These are phyloP conservation scores for Urocitellus parryii DNA, from an alignment of 2,113 vertebrate species.

Conservation along the genomic window DNA sequence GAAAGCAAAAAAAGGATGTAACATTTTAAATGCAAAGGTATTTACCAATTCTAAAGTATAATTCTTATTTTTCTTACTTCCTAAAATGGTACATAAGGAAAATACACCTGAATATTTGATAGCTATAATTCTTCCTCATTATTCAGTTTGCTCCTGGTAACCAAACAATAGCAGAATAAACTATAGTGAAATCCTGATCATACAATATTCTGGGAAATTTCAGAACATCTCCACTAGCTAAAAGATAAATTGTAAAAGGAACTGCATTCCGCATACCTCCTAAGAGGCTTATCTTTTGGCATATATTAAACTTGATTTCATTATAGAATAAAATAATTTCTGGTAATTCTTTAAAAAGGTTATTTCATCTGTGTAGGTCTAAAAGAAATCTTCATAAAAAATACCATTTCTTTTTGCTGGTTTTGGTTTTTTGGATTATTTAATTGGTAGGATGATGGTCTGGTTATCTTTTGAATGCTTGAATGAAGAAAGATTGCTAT, in stretches of 20 bases:
- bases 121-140: not conserved
- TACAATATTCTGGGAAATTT: slow-evolving; percentile 19
- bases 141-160: not conserved
- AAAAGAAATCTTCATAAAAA: slow-evolving; percentile 54
- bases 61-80: not conserved
- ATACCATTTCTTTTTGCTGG: slow-evolving; percentile 31
- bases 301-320: slow-evolving; percentile 34
- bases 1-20: not conserved
- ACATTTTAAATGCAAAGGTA: not conserved
- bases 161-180: not conserved
- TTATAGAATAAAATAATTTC: slow-evolving; percentile 38
- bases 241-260: not conserved
- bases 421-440: slow-evolving; percentile 78
- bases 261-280: not conserved
- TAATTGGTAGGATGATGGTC: slow-evolving; percentile 89
- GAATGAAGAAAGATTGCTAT: slow-evolving; percentile 80
- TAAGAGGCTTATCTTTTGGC: not conserved
- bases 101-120: not conserved
- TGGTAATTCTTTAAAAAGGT: not conserved
- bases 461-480: slow-evolving; percentile 86
- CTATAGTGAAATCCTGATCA: not conserved
- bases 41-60: not conserved
- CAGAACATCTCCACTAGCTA: not conserved
- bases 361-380: not conserved
- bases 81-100: slow-evolving; percentile 20